Conservation (phyloP, 1,140 invertebrate species). For the Chymomyza costata region DNA sequence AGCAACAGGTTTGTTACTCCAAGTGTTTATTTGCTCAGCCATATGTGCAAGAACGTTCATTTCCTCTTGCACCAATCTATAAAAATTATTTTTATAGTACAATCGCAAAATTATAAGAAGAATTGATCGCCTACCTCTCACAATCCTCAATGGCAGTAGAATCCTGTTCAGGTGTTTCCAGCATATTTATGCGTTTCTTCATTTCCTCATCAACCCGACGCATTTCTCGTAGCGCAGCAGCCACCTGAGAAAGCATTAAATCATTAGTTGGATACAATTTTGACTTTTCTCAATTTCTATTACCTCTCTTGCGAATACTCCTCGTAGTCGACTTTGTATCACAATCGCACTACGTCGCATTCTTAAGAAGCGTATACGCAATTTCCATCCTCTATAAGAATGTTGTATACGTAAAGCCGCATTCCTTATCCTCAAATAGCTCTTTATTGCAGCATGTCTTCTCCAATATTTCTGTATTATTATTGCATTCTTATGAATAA, state of each 20-base stretch:
- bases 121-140: slow-evolving; percentile 76
- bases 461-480: slow-evolving; percentile 88
- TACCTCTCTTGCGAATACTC: slow-evolving; percentile 91
- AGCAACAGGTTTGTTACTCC: slow-evolving; percentile 73
- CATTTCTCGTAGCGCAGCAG: slow-evolving; percentile 90
- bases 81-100: too few species aligned
- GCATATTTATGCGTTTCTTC: slow-evolving; percentile 74
- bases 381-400: slow-evolving; percentile 90
- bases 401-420: slow-evolving; percentile 90
- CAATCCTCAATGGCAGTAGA: slow-evolving; percentile 76
- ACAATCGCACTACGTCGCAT: slow-evolving; percentile 90
- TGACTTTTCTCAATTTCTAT: too few species aligned
- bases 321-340: slow-evolving; percentile 91
- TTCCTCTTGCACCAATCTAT: slow-evolving; percentile 85
- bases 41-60: slow-evolving; percentile 85
- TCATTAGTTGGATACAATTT: background rate
- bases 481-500: slow-evolving; percentile 84
- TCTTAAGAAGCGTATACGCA: slow-evolving; percentile 87
- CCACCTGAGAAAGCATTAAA: slow-evolving; percentile 76
- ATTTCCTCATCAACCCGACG: slow-evolving; percentile 94
- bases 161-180: slow-evolving; percentile 66
- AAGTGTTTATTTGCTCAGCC: slow-evolving; percentile 84
- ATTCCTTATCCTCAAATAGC: slow-evolving; percentile 44
- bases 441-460: slow-evolving; percentile 79
- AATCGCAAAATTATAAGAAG: too few species aligned